Percentiles rank a stretch among this genome's conserved stretches.
Conservation (phyloP, 2,113 vertebrate genomes). For the Axis porcinus region DNA sequence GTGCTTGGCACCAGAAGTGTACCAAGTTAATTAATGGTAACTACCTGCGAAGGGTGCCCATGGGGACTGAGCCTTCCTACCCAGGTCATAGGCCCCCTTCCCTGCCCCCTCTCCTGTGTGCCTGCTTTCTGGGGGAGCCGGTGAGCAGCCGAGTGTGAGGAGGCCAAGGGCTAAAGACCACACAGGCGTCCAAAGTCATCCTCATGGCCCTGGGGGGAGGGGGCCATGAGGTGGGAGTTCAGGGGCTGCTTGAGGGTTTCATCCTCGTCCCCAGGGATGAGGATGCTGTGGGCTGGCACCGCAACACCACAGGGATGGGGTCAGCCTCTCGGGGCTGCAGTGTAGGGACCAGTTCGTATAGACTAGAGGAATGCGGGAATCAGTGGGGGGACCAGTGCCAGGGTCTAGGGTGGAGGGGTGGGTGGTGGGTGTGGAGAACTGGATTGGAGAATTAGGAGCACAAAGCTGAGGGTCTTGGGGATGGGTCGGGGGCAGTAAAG, state of each 20-base stretch:
- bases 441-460: neutral
- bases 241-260: neutral
- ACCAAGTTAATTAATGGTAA: neutral
- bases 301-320: rapidly evolving
- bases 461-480: neutral
- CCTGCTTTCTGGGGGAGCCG: neutral
- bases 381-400: neutral
- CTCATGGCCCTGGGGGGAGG: neutral
- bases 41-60: neutral
- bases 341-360: neutral
- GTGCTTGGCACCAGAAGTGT: too few relatives aligned
- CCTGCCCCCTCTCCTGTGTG: neutral
- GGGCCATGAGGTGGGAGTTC: neutral
- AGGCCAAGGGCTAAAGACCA: neutral
- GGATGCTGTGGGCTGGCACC: neutral
- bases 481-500: neutral
- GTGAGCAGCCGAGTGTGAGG: neutral
- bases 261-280: neutral
- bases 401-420: neutral
- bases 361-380: neutral
- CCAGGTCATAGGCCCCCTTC: neutral
- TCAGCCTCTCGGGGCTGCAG: neutral
- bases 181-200: neutral
- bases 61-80: neutral
- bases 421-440: neutral